Conservation (phyloP, 2,113 vertebrate genomes). For the Xenus cinereus region DNA sequence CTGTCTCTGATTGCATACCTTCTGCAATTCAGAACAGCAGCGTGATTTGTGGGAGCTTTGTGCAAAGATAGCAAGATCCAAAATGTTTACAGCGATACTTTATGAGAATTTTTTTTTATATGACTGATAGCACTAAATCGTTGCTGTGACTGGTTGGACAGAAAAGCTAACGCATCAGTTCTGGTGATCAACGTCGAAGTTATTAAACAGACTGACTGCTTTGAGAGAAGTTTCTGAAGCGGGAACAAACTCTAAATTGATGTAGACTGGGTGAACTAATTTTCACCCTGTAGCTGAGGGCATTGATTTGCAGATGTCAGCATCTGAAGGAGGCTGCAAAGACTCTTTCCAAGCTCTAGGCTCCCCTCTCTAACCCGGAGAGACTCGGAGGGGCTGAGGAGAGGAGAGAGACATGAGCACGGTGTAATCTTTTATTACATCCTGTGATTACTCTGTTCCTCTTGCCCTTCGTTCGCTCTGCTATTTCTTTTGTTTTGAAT, state of each 20-base stretch:
- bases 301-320: conserved; percentile 22
- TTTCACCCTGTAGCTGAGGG: background rate
- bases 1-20: rapidly evolving
- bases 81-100: background rate
- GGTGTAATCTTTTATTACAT: conserved; percentile 27
- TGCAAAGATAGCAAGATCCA: background rate
- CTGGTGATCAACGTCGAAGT: background rate
- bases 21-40: background rate
- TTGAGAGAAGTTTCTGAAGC: conserved; percentile 1
- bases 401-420: background rate
- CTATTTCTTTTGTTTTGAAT: conserved; percentile 21
- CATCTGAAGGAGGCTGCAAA: background rate
- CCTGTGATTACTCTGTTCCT: background rate
- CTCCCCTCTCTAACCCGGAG: background rate
- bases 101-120: background rate
- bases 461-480: background rate
- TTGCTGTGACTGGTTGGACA: background rate
- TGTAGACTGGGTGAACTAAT: background rate
- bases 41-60: background rate
- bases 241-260: background rate
- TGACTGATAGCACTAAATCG: background rate
- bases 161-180: background rate
- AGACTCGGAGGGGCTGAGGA: background rate
- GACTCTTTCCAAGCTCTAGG: background rate
- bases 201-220: background rate